phyloP scores from a whole-genome alignment of 2,797 vertebrate genomes.

The Eulemur coronatus region DNA sequence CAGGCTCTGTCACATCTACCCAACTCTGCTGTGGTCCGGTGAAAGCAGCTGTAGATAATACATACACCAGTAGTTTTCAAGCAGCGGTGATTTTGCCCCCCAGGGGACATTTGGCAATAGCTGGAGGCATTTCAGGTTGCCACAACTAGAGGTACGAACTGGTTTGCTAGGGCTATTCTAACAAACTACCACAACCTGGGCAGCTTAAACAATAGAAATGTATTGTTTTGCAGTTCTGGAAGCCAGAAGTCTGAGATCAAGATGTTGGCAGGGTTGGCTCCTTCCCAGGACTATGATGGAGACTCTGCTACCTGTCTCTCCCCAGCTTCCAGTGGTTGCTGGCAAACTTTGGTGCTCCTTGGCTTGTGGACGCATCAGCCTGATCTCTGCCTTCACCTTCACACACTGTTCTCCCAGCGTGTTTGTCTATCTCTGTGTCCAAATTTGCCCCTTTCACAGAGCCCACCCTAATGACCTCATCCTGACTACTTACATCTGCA shows the following conservation, averaged over 20 bases:
- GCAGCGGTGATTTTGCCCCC: neutral
- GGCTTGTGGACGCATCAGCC: rapidly evolving
- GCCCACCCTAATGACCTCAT: neutral
- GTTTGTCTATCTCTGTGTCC: neutral
- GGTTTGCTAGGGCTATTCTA: rapidly evolving
- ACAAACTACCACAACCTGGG: neutral
- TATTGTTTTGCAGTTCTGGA: rapidly evolving
- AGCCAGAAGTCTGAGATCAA: neutral
- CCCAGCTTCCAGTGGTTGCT: neutral
- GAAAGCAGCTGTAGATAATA: rapidly evolving
- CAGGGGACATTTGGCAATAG: neutral
- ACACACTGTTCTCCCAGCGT: rapidly evolving
- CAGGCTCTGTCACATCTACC: neutral
- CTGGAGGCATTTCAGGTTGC: neutral
- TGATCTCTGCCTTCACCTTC: neutral
- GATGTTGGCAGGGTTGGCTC: rapidly evolving
- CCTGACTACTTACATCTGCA: neutral
- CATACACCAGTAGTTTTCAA: rapidly evolving
- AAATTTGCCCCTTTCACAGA: no score
- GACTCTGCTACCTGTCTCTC: no score
- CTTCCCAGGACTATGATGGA: neutral
- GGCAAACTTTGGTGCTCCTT: neutral
- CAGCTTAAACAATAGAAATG: neutral
- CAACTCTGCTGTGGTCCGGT: rapidly evolving
- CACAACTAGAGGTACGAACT: no score